A percentile compares a stretch with the other conserved stretches of the same genome.
Conservation (phyloP, 2,113 vertebrate genomes). For the Oenanthe oenanthe region DNA sequence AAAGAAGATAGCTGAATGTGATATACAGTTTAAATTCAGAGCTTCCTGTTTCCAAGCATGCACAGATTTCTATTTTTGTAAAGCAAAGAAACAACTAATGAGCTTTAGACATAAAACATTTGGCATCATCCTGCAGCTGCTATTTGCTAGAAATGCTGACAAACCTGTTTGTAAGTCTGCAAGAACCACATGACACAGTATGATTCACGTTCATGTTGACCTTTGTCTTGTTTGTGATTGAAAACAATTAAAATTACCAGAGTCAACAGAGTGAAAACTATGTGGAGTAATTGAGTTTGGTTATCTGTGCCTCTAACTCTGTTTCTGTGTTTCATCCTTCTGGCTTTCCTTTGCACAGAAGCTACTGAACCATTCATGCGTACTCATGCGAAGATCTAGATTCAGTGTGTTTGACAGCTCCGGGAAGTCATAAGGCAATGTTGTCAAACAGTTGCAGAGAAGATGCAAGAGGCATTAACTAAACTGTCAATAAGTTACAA, state of each 20-base stretch:
- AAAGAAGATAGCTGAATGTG: not conserved
- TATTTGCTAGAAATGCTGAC: conserved; percentile 66
- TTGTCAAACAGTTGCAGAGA: conserved; percentile 61
- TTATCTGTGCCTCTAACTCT: conserved; percentile 62
- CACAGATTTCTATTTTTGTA: conserved; percentile 42
- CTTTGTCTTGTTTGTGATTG: conserved; percentile 64
- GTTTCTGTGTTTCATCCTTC: conserved; percentile 62
- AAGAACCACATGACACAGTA: conserved; percentile 9
- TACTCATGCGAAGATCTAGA: conserved; percentile 43
- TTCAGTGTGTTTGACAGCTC: conserved; percentile 71
- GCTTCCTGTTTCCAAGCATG: not conserved
- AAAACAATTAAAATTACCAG: conserved; percentile 73
- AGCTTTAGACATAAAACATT: conserved; percentile 41
- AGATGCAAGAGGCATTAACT: conserved; percentile 32
- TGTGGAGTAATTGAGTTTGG: conserved; percentile 54
- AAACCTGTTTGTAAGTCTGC: conserved; percentile 64
- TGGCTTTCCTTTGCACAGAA: conserved; percentile 49
- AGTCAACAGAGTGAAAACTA: conserved; percentile 60
- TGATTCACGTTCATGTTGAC: conserved; percentile 52
- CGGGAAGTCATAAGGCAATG: conserved; percentile 50
- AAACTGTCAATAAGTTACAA: conserved; percentile 58
- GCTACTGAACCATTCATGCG: conserved; percentile 68
- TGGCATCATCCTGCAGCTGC: conserved; percentile 38
- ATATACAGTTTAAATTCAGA: not conserved
- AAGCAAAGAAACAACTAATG: conserved; percentile 4